Base-by-base conservation (phyloP, 1,140 invertebrate genomes). In the Wasmannia auropunctata region DNA sequence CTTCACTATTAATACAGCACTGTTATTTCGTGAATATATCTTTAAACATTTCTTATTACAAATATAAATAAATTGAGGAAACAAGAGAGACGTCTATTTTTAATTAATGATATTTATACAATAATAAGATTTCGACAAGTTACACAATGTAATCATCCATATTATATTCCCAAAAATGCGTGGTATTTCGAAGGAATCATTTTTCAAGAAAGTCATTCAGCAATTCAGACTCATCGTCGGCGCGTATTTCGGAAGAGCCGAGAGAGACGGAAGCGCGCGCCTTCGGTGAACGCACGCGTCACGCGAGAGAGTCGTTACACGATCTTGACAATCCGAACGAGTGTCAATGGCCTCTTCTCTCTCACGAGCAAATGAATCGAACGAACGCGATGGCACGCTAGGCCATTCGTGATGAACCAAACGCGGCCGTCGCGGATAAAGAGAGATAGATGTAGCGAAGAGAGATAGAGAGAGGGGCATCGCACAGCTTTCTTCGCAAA, bases 401-500 rank as follows among this genome's bases (percentile, higher is more conserved):
- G 85, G 56, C 31, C 34, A 70, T 72, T 75, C 58, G n/a, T 49
- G 81, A 76, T 85, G 72, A 74, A 40, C 72, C 72, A n/a, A 77
- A 90, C 62, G 79, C 58, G 69, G 49, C 31, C 28, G 54, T 25
- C 37, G 40, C 34, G 16, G n/a, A 63, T 28, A 40, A 10, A 65
- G 62, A 65, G 4, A 40, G n/a, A 43, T 14, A 31, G 3, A 8
- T 28, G 34, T n/a, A 63, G 16, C 31, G 54, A 69, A 37, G 67
- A 28, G 49, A 22, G 40, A 37, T 60, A 80, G 75, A 40, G 43
- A 19, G 51, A 40, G 63, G 56, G 75, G 51, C n/a, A 8, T 11
- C 16, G 62, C 54, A 76, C 90, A 91, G 92, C 92, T 93, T 94
- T 94, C 92, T 94, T 93, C 88, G 92, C 93, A 88, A 93, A 93